Conservation (phyloP, 1,140 invertebrate species). For the Aphaenogaster floridana region DNA sequence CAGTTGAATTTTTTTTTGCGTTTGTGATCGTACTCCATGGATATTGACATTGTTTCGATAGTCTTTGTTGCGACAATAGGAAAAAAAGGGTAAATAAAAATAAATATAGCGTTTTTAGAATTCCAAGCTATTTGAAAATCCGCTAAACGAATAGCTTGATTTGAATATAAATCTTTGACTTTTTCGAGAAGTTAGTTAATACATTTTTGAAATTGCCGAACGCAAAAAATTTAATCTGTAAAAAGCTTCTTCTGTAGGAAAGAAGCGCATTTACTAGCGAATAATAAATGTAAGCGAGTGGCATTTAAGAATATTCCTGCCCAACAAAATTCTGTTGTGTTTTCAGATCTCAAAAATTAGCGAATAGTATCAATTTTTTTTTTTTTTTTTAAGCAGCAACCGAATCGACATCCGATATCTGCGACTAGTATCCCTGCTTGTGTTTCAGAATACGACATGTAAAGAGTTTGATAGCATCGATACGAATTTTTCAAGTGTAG, state of each 20-base stretch:
- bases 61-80: slow-evolving; percentile 1
- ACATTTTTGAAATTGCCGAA: neutral
- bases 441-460: neutral
- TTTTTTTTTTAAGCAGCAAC: slow-evolving; percentile 5
- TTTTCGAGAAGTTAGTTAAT: neutral
- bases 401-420: slow-evolving; percentile 19
- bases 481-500: slow-evolving; percentile 51
- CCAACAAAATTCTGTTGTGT: neutral
- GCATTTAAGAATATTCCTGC: neutral
- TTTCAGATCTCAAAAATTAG: slow-evolving; percentile 9
- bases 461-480: slow-evolving; percentile 43
- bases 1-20: slow-evolving; percentile 1
- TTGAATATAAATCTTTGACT: neutral
- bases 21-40: slow-evolving; percentile 2
- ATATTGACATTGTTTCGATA: slow-evolving; percentile 15
- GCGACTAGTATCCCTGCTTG: neutral
- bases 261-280: neutral
- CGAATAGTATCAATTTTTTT: neutral
- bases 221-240: neutral
- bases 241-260: neutral
- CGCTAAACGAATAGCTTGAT: neutral
- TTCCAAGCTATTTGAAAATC: neutral
- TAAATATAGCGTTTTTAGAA: neutral
- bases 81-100: slow-evolving; percentile 1
- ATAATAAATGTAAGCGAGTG: neutral